Percentiles rank a stretch among this genome's conserved stretches.
These are phyloP conservation scores for Drosophila funebris DNA, from an alignment of 1,140 invertebrate genomes.

Conservation along the genomic window DNA sequence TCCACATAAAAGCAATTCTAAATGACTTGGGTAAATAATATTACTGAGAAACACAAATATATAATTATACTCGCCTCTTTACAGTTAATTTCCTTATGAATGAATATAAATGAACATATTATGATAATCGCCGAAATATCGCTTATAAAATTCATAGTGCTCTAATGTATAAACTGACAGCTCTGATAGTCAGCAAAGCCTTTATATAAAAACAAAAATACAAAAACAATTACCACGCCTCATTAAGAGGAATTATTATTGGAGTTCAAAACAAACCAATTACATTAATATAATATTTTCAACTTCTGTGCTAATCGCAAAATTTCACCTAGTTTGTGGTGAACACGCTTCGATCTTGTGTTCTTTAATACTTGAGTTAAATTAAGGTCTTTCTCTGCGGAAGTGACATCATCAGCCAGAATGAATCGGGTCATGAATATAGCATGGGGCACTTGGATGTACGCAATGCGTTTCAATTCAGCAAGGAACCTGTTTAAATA, in stretches of 20 bases:
- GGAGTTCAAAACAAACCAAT: constrained; percentile 23
- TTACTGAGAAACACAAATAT: not conserved
- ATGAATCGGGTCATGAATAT: constrained; percentile 77
- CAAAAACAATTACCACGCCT: constrained; percentile 3
- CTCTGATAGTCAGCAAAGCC: not conserved
- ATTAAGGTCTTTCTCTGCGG: constrained; percentile 31
- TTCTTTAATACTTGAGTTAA: constrained; percentile 44
- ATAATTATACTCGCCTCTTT: constrained; percentile 49
- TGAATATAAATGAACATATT: constrained; percentile 20
- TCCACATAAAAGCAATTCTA: constrained; percentile 55
- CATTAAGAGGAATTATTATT: constrained; percentile 32
- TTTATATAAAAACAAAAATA: not conserved
- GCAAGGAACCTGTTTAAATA: constrained; percentile 48
- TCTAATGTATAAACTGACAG: not conserved
- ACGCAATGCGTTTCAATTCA: constrained; percentile 64
- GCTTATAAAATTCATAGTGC: constrained; percentile 16
- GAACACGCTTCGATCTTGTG: constrained; percentile 45
- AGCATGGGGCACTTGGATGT: constrained; percentile 68
- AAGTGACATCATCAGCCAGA: constrained; percentile 45
- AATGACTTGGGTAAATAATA: not conserved
- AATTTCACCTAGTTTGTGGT: constrained; percentile 53
- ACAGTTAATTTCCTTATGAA: constrained; percentile 7
- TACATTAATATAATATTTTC: constrained; percentile 46
- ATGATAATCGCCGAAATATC: not conserved
- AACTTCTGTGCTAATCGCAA: constrained; percentile 51